These are phyloP conservation scores for Pecten maximus DNA, from an alignment of 2,888 invertebrate species.

Conservation along the genomic window DNA sequence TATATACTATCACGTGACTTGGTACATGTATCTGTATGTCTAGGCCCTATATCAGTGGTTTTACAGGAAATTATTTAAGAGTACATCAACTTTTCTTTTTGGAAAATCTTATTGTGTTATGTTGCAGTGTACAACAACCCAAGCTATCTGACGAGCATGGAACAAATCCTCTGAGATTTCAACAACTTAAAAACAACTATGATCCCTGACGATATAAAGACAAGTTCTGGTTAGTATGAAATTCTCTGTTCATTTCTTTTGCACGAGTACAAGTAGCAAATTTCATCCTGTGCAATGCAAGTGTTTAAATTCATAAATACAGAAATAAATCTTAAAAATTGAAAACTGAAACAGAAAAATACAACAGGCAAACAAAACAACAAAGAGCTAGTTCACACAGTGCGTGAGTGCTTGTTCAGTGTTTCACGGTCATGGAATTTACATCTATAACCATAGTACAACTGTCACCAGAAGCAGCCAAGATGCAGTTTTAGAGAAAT, in stretches of 20 bases:
- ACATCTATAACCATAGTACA: neutral
- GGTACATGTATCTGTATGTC: too few species aligned
- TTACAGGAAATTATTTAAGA: too few species aligned
- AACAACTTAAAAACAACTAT: neutral
- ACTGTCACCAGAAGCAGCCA: slow-evolving; percentile 27
- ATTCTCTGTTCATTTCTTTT: neutral
- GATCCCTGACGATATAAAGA: neutral
- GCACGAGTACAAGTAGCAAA: neutral
- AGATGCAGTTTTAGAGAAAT: neutral
- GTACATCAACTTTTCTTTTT: neutral
- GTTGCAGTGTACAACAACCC: neutral
- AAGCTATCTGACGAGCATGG: neutral
- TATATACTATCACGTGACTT: too few species aligned
- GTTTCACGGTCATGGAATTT: neutral
- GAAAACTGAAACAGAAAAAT: neutral
- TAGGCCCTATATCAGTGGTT: too few species aligned
- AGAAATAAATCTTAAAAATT: neutral
- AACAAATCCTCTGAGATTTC: neutral
- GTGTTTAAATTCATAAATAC: neutral
- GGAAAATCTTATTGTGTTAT: neutral
- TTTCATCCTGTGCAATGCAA: neutral
- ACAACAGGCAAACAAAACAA: slow-evolving; percentile 4
- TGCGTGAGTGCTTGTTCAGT: slow-evolving; percentile 18
- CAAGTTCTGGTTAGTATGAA: neutral
- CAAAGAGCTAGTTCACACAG: neutral